Percentiles rank a stretch among this genome's conserved stretches.
Conservation (phyloP, 2,797 vertebrate genomes). For the Peromyscus melanophrys region DNA sequence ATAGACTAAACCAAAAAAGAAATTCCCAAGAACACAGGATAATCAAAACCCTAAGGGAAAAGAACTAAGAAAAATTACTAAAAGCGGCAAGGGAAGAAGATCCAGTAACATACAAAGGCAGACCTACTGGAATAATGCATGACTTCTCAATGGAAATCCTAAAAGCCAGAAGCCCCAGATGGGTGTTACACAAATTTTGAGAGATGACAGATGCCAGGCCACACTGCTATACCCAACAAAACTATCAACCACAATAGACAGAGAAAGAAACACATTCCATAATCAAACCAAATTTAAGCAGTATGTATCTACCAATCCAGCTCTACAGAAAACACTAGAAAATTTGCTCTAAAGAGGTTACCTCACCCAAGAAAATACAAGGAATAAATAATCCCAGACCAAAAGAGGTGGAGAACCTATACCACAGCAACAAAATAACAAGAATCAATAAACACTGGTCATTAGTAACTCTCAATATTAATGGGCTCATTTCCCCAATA, state of each 20-base stretch:
- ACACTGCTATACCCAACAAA: neutral
- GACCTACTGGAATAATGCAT: neutral
- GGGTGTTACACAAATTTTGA: neutral
- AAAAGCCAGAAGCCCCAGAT: neutral
- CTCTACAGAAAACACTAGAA: neutral
- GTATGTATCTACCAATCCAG: neutral
- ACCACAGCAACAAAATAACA: neutral
- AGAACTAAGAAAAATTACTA: neutral
- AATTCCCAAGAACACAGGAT: neutral
- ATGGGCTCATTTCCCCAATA: neutral
- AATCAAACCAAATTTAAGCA: neutral
- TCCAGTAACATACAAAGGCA: neutral
- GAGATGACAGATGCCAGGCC: neutral
- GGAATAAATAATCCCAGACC: neutral
- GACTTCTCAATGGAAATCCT: neutral
- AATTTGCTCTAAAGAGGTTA: neutral
- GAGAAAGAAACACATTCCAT: neutral
- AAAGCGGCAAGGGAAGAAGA: neutral
- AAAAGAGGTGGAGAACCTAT: neutral
- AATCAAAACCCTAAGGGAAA: neutral
- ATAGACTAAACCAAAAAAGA: neutral
- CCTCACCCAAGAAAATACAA: too few relatives aligned
- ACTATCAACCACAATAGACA: neutral
- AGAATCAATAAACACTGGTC: neutral
- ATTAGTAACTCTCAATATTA: neutral